These are phyloP conservation scores for Diglossa brunneiventris DNA, from an alignment of 2,113 vertebrate species.

Conservation along the genomic window DNA sequence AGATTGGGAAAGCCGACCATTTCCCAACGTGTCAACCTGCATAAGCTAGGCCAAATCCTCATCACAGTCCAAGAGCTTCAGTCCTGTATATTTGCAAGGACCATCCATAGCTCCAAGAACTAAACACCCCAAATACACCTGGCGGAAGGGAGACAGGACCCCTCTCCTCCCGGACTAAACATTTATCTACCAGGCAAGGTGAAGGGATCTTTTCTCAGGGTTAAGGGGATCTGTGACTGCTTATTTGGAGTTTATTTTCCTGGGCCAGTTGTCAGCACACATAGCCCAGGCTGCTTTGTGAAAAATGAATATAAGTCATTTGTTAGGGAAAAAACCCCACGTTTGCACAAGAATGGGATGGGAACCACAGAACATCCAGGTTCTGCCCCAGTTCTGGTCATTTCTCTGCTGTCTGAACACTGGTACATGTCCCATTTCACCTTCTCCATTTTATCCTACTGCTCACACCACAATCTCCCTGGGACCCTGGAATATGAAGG, in stretches of 20 bases:
- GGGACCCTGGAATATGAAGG: too few relatives aligned
- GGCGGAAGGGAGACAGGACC: background rate
- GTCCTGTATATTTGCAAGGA: background rate
- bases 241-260: background rate
- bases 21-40: background rate
- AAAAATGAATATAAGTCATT: background rate
- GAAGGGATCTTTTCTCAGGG: background rate
- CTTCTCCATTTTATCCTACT: background rate
- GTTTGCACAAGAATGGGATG: background rate
- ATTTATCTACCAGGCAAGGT: background rate
- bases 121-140: fast-evolving
- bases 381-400: background rate
- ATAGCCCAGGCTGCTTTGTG: background rate
- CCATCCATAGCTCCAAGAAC: background rate
- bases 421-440: background rate
- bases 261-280: background rate
- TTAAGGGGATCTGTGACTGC: background rate
- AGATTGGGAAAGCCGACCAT: background rate
- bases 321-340: background rate
- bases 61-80: background rate
- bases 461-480: background rate
- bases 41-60: background rate
- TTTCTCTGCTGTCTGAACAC: background rate
- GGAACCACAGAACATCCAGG: background rate
- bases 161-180: background rate